A percentile compares a stretch with the other conserved stretches of the same genome.
phyloP scores from a whole-genome alignment of 2,888 invertebrate species.

The Petrophora chlorosata region DNA sequence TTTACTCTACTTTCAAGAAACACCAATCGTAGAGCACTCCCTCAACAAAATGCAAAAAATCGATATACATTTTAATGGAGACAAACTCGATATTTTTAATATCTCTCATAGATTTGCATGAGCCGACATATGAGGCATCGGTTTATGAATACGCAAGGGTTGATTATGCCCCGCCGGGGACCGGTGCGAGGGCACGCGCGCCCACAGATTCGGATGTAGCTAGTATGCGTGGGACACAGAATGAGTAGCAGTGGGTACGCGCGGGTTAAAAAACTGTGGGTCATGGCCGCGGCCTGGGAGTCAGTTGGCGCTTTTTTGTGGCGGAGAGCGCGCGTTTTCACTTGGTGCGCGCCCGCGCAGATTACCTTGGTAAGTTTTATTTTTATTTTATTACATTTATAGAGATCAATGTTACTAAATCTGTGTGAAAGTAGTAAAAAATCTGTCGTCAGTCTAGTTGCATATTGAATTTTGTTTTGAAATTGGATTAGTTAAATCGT shows the following conservation, averaged over 20 bases:
- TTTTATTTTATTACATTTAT: slow-evolving; percentile 21
- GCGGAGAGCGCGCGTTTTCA: slow-evolving; percentile 55
- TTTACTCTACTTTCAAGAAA: not conserved
- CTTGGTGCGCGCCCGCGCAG: slow-evolving; percentile 55
- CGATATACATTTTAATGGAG: slow-evolving; percentile 20
- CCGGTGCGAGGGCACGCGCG: slow-evolving; percentile 59
- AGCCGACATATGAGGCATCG: slow-evolving; percentile 51
- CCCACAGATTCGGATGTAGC: slow-evolving; percentile 18
- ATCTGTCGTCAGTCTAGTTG: too few relatives aligned
- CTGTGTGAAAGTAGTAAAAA: not conserved
- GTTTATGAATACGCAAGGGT: slow-evolving; percentile 79
- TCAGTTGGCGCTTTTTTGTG: slow-evolving; percentile 68
- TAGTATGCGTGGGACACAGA: slow-evolving; percentile 1
- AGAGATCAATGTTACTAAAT: not conserved
- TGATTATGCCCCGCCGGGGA: slow-evolving; percentile 48
- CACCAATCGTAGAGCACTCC: not conserved
- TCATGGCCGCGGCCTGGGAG: slow-evolving; percentile 53
- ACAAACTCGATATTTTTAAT: slow-evolving; percentile 22
- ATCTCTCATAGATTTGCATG: slow-evolving; percentile 32
- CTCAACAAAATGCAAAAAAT: slow-evolving; percentile 5
- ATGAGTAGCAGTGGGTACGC: slow-evolving; percentile 6
- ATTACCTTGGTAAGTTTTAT: slow-evolving; percentile 45
- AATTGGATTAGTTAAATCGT: too few relatives aligned
- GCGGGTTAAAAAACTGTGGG: slow-evolving; percentile 73
- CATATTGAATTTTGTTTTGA: too few relatives aligned